These are phyloP conservation scores for Halichoerus grypus DNA, from an alignment of 2,113 vertebrate species.

Conservation along the genomic window DNA sequence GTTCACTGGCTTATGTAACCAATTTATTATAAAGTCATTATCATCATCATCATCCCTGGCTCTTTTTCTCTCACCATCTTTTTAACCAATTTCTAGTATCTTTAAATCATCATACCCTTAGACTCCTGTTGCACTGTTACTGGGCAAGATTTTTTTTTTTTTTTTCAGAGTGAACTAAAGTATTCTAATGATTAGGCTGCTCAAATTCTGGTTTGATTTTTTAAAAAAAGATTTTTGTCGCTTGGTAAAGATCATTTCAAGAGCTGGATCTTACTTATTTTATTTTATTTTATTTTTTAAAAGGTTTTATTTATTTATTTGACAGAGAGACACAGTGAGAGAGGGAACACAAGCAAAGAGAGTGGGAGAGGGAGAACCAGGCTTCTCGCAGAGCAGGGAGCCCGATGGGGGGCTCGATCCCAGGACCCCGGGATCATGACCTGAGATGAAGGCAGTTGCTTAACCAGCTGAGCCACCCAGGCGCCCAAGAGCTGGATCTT, in stretches of 20 bases:
- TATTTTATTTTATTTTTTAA: too few relatives aligned
- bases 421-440: too few relatives aligned
- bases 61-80: background rate
- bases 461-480: too few relatives aligned
- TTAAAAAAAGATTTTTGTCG: background rate
- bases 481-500: background rate
- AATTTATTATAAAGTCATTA: slow-evolving; percentile 54
- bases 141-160: background rate
- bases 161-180: slow-evolving; percentile 2
- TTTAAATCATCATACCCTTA: background rate
- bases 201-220: background rate
- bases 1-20: slow-evolving; percentile 45
- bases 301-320: too few relatives aligned
- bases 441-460: too few relatives aligned
- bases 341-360: too few relatives aligned
- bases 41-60: background rate
- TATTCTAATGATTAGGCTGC: background rate
- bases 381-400: too few relatives aligned
- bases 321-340: too few relatives aligned
- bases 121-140: background rate
- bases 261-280: background rate
- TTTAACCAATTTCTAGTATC: background rate
- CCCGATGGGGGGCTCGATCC: too few relatives aligned
- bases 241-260: slow-evolving; percentile 29
- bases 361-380: too few relatives aligned